phyloP scores from a whole-genome alignment of 2,888 invertebrate genomes.

The Ophion ellenae region DNA sequence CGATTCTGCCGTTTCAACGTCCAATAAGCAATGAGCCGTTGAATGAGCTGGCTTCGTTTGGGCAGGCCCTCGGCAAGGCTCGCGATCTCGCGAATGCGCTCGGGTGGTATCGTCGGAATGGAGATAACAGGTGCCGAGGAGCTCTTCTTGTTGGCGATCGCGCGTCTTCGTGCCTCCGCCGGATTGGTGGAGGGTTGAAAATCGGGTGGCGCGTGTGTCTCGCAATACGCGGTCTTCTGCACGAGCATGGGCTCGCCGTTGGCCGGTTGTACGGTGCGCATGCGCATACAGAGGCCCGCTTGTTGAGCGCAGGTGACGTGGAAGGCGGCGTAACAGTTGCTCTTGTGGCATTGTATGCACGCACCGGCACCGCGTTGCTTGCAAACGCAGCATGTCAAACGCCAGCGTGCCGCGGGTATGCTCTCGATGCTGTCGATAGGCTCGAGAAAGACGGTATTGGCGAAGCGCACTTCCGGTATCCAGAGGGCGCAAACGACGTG shows the following conservation, averaged over 20 bases:
- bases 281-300: slow-evolving; percentile 97
- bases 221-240: slow-evolving; percentile 98
- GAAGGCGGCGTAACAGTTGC: slow-evolving; percentile 98
- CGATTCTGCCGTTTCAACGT: slow-evolving; percentile 96
- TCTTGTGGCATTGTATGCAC: slow-evolving; percentile 98
- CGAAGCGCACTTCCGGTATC: slow-evolving; percentile 99
- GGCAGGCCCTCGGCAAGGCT: slow-evolving; percentile 85
- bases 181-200: slow-evolving; percentile 82
- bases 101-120: slow-evolving; percentile 96
- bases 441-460: slow-evolving; percentile 98
- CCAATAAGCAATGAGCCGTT: slow-evolving; percentile 97
- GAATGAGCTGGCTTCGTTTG: slow-evolving; percentile 93
- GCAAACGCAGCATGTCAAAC: slow-evolving; percentile 98
- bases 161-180: slow-evolving; percentile 83
- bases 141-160: slow-evolving; percentile 89
- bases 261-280: slow-evolving; percentile 92
- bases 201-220: slow-evolving; percentile 93
- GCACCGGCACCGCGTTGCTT: slow-evolving; percentile 96
- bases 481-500: slow-evolving; percentile 99
- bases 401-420: slow-evolving; percentile 98
- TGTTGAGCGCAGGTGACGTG: slow-evolving; percentile 99
- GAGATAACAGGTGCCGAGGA: slow-evolving; percentile 95
- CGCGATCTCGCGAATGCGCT: slow-evolving; percentile 94
- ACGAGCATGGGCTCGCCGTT: slow-evolving; percentile 92
- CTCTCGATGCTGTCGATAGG: slow-evolving; percentile 99